Conservation (phyloP, 2,113 vertebrate genomes). For the Otis tarda region DNA sequence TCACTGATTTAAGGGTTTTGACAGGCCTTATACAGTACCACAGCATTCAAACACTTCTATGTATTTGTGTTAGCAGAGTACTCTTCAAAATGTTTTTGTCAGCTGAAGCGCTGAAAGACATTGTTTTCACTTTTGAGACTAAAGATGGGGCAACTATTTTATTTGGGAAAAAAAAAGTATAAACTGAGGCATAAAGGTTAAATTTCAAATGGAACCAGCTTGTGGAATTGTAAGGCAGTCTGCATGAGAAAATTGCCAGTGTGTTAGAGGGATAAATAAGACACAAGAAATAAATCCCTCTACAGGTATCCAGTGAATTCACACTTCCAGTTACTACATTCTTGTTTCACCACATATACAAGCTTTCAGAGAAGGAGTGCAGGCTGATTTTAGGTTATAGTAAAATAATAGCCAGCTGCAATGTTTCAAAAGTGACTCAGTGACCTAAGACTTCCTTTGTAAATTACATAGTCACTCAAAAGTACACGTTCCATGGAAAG, state of each 20-base stretch:
- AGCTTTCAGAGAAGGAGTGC: neutral
- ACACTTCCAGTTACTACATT: neutral
- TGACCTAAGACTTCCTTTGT: neutral
- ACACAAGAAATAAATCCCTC: neutral
- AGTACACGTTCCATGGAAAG: neutral
- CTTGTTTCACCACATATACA: neutral
- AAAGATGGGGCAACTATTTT: neutral
- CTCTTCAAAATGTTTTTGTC: neutral
- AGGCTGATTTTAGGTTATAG: neutral
- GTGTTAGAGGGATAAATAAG: neutral
- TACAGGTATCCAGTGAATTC: neutral
- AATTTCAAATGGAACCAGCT: neutral
- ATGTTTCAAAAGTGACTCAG: neutral
- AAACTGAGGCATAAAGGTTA: neutral
- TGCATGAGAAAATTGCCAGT: neutral
- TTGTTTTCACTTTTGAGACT: neutral
- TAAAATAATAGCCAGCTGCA: neutral
- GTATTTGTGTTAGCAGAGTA: neutral
- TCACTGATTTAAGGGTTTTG: slow-evolving; percentile 7
- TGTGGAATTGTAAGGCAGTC: neutral
- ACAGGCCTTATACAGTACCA: neutral
- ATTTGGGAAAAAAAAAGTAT: neutral
- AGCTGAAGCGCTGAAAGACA: neutral
- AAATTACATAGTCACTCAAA: neutral
- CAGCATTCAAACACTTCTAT: neutral